Evolutionary conservation across 2,888 invertebrate genomes (phyloP).

Genomic region (Formica aserva): DNA sequence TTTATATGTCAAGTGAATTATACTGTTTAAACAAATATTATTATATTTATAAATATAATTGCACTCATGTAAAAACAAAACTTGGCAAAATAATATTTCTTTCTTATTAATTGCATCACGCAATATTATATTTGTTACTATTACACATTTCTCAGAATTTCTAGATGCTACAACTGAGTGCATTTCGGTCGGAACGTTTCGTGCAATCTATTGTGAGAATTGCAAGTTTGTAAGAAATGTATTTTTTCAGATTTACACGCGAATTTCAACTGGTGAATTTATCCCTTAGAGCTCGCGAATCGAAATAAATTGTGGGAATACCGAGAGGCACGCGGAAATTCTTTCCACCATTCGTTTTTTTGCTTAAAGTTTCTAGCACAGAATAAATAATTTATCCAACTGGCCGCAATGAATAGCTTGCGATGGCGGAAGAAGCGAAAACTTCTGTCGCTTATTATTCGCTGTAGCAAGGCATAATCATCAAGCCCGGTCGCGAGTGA

Average conservation of each 20-base stretch:
- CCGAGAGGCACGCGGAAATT: slow-evolving; percentile 30
- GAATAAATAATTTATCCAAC: slow-evolving; percentile 65
- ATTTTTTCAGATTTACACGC: slow-evolving; percentile 46
- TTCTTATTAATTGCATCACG: neutral
- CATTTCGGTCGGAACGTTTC: neutral
- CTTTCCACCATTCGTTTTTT: slow-evolving; percentile 35
- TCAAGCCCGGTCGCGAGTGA: slow-evolving; percentile 49
- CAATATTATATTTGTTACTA: neutral
- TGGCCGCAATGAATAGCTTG: slow-evolving; percentile 57
- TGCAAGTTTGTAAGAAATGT: neutral
- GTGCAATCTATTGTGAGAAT: neutral
- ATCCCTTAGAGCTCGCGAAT: slow-evolving; percentile 35
- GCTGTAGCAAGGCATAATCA: slow-evolving; percentile 59
- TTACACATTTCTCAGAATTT: neutral
- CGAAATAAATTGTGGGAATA: slow-evolving; percentile 46
- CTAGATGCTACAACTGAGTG: neutral
- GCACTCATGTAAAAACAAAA: neutral
- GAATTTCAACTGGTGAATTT: slow-evolving; percentile 45
- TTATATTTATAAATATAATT: neutral
- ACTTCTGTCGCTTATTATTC: slow-evolving; percentile 62
- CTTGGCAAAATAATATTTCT: neutral
- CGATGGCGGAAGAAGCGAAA: slow-evolving; percentile 46
- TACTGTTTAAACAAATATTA: neutral
- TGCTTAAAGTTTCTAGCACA: slow-evolving; percentile 42
- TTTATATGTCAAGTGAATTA: no score